Conservation (phyloP, 2,113 vertebrate genomes). For the Rissa tridactyla region DNA sequence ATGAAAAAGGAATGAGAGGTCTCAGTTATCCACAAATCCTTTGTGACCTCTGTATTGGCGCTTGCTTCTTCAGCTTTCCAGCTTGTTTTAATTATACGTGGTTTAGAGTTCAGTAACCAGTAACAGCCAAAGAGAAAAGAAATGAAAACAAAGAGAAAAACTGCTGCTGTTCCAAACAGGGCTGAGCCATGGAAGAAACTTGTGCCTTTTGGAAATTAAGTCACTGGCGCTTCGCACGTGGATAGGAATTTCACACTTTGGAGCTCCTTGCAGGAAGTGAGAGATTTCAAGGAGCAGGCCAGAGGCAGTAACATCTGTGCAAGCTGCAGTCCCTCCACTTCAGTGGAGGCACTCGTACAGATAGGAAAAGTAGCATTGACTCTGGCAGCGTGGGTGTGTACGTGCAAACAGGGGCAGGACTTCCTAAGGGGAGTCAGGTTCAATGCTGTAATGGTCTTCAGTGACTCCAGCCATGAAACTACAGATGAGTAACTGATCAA, state of each 20-base stretch:
- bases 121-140: background rate
- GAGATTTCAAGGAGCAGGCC: background rate
- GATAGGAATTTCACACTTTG: background rate
- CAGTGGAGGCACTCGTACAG: background rate
- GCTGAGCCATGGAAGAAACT: background rate
- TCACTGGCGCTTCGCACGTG: background rate
- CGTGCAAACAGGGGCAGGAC: background rate
- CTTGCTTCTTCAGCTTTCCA: background rate
- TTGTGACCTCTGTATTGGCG: background rate
- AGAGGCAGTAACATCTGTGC: background rate
- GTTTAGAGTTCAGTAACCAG: background rate
- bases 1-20: background rate
- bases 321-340: background rate
- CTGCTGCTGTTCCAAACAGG: background rate
- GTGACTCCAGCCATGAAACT: background rate
- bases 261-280: background rate
- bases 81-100: background rate
- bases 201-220: background rate
- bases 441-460: fast-evolving
- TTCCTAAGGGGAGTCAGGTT: background rate
- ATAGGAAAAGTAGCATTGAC: background rate
- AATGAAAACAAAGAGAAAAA: background rate
- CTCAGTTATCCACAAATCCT: background rate
- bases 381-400: background rate
- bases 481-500: background rate